Base-by-base conservation (phyloP, 2,113 vertebrate species). In the Uria lomvia region DNA sequence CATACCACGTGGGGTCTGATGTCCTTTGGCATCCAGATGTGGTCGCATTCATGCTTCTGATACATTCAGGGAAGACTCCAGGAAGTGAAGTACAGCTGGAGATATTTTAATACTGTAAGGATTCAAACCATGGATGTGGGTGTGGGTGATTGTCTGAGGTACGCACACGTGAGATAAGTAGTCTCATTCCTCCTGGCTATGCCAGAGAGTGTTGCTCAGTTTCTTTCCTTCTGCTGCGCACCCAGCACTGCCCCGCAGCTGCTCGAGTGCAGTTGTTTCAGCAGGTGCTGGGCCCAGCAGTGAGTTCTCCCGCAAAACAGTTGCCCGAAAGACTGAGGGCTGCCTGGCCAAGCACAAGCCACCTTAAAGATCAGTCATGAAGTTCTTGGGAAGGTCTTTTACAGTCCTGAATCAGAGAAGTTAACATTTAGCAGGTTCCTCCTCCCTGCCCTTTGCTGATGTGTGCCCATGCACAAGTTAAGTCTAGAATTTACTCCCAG, bases 51-150 rank as follows among this genome's bases (percentile, higher is more conserved):
- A 76, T 50, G 80, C 79, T 94, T 90, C 71, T 80, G 52, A 12
- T 59, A 9, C 49, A 74, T 94, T 95, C 94, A 97, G 88, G 90
- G 93, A 94, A 86, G 89, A 47, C 81, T 97, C 62, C 93, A 96
- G 92, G 71, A 79, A 43, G 66, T 40, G 85, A 68, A 70, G 66
- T 68, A 30, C 88, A 93, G 60, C 85, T 92, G 91, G 84, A 94
- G 92, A 20, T 77, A 32, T 47, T 94, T 92, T 76, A 70, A 74
- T 55, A 10, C 86, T 76, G 74, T 67, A 45, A 87, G 92, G 70
- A 58, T 86, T 81, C 4, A 4, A 90, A 49, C 62, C 65, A 19
- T 5, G 21, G 65, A 26, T 34, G 19, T 40, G 66, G 80, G 71
- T 26, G 27, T 78, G 77, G 45, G 77, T 6, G 29, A 30, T 8